A percentile compares a stretch with the other conserved stretches of the same genome.
phyloP scores from a whole-genome alignment of 2,797 vertebrate genomes.

The Xenopus petersii region DNA sequence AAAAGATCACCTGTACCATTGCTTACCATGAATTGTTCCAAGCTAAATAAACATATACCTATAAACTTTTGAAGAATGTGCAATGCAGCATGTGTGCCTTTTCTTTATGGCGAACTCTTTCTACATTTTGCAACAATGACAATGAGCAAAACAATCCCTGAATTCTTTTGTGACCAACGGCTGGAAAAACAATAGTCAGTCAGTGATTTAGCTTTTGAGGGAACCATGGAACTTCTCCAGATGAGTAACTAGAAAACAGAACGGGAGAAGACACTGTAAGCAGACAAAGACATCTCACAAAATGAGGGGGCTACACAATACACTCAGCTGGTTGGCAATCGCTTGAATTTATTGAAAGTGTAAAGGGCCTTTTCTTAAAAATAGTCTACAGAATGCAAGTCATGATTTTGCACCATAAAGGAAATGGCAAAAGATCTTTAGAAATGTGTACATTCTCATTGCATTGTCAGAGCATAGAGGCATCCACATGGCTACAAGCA shows the following conservation, averaged over 20 bases:
- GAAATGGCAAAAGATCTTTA: neutral
- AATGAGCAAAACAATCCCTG: neutral
- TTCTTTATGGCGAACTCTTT: no score
- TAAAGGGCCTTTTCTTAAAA: neutral
- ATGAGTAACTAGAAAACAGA: neutral
- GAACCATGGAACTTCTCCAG: neutral
- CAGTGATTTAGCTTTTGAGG: slow-evolving; percentile 14
- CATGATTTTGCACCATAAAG: neutral
- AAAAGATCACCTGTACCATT: no score
- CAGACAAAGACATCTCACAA: neutral
- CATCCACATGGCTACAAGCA: no score
- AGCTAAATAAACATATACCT: no score
- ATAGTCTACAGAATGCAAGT: neutral
- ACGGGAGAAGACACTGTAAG: neutral
- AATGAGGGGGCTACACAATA: neutral
- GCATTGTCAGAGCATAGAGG: no score
- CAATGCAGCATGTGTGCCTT: no score
- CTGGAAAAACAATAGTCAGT: slow-evolving; percentile 13
- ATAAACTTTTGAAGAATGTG: no score
- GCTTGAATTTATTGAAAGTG: neutral
- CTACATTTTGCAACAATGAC: no score
- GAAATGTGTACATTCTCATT: neutral
- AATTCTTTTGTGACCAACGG: slow-evolving; percentile 1
- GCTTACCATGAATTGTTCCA: no score
- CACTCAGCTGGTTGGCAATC: neutral